These are phyloP conservation scores for Acleris literana DNA, from an alignment of 2,888 invertebrate genomes.

Conservation along the genomic window DNA sequence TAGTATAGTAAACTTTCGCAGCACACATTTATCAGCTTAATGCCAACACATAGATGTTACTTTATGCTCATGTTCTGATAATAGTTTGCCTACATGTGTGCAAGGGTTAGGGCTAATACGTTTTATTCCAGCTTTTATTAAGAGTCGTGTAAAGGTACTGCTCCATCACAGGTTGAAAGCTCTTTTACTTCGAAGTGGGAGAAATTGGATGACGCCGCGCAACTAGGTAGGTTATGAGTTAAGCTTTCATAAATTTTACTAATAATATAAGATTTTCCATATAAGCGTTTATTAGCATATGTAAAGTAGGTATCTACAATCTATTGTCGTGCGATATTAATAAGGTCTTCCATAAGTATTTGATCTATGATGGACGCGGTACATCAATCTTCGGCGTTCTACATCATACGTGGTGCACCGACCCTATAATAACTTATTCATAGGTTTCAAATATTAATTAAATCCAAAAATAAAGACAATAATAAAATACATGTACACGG, in stretches of 20 bases:
- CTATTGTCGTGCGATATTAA: not conserved
- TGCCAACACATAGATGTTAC: not conserved
- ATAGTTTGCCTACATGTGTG: conserved; percentile 36
- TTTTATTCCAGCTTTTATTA: conserved; percentile 76
- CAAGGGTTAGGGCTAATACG: conserved; percentile 70
- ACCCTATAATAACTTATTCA: no score
- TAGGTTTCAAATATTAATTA: no score
- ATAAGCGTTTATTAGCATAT: conserved; percentile 3
- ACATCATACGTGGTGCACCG: no score
- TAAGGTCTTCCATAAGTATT: not conserved
- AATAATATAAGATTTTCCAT: conserved; percentile 22
- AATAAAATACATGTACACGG: not conserved
- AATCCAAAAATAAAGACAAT: no score
- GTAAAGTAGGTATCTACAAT: not conserved
- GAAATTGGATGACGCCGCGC: conserved; percentile 91
- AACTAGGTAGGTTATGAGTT: conserved; percentile 89
- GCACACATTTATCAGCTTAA: not conserved
- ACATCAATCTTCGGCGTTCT: not conserved
- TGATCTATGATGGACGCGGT: conserved; percentile 2
- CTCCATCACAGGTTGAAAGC: conserved; percentile 77
- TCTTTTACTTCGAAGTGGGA: conserved; percentile 91
- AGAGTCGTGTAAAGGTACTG: conserved; percentile 68
- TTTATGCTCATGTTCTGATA: not conserved
- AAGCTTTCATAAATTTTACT: conserved; percentile 41
- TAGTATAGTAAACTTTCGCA: not conserved